Evolutionary conservation across 1,140 invertebrate species (phyloP).

Genomic region (Diorhabda elongata): DNA sequence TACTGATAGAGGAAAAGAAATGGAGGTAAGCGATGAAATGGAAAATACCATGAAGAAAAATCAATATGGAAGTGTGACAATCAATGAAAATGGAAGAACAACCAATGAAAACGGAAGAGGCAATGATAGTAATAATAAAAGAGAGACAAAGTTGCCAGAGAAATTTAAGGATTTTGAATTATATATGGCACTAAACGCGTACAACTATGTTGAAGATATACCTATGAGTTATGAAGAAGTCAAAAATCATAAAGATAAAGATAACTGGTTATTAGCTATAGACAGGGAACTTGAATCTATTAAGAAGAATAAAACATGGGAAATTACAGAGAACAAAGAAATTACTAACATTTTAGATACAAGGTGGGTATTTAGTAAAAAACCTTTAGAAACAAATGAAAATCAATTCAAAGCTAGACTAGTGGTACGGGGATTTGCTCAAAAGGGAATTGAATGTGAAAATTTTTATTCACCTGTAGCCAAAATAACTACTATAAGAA

Average conservation of each 20-base stretch:
- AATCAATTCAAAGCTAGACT: constrained; percentile 44
- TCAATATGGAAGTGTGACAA: too few species aligned
- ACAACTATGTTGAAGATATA: constrained; percentile 21
- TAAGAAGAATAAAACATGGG: not conserved
- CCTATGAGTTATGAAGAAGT: constrained; percentile 39
- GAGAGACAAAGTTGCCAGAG: constrained; percentile 24
- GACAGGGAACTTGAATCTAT: constrained; percentile 42
- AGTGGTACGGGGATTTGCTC: constrained; percentile 29
- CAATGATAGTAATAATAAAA: not conserved
- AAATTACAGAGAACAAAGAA: too few species aligned
- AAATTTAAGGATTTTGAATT: constrained; percentile 27
- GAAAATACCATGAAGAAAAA: constrained; percentile 4
- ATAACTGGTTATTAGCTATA: constrained; percentile 45
- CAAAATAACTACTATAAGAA: constrained; percentile 10
- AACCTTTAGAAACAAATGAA: constrained; percentile 23
- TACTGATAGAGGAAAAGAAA: constrained; percentile 13
- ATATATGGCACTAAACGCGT: constrained; percentile 26
- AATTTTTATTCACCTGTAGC: constrained; percentile 14
- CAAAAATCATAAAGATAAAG: constrained; percentile 31
- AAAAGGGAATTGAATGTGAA: constrained; percentile 37
- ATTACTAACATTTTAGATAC: constrained; percentile 15
- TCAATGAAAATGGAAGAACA: constrained; percentile 4
- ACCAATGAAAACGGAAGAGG: constrained; percentile 5
- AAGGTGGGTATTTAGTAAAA: constrained; percentile 29
- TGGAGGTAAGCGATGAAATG: constrained; percentile 6